Evolutionary conservation across 2,113 vertebrate species (phyloP).

Genomic region (Pedetes capensis): DNA sequence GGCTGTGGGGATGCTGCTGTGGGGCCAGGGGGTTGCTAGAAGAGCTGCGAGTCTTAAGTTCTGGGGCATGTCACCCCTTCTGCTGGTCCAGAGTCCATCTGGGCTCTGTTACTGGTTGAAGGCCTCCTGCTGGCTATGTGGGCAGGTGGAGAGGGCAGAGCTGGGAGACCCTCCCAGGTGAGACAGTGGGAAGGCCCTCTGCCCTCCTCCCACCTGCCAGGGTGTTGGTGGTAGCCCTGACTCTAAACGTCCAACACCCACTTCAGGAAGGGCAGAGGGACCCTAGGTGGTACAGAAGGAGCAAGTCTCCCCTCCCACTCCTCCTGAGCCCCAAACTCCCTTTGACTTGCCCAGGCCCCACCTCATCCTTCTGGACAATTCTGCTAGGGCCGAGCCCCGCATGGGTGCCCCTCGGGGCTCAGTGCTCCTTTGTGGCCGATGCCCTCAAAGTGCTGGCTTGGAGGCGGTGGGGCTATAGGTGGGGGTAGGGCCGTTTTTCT

Average conservation of each 20-base stretch:
- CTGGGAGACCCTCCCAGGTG: neutral
- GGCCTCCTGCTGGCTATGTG: neutral
- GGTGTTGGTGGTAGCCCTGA: neutral
- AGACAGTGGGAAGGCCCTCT: neutral
- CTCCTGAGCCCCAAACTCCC: neutral
- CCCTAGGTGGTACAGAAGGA: neutral
- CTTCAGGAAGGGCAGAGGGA: neutral
- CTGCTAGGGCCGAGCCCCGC: rapidly evolving
- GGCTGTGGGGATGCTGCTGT: too few species aligned
- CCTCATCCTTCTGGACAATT: neutral
- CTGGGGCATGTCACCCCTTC: too few species aligned
- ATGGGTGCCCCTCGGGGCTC: neutral
- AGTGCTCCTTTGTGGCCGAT: rapidly evolving
- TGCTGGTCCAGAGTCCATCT: too few species aligned
- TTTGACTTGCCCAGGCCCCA: neutral
- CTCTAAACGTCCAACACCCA: neutral
- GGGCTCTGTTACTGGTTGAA: too few species aligned
- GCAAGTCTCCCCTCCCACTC: too few species aligned
- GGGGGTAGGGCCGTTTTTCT: neutral
- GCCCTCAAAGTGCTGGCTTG: neutral
- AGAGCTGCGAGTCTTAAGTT: neutral
- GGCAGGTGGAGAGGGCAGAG: neutral
- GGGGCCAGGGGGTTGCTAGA: neutral
- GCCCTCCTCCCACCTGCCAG: neutral
- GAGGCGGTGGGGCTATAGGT: neutral